Conservation (phyloP, 2,113 vertebrate species). For the Deroptyus accipitrinus region DNA sequence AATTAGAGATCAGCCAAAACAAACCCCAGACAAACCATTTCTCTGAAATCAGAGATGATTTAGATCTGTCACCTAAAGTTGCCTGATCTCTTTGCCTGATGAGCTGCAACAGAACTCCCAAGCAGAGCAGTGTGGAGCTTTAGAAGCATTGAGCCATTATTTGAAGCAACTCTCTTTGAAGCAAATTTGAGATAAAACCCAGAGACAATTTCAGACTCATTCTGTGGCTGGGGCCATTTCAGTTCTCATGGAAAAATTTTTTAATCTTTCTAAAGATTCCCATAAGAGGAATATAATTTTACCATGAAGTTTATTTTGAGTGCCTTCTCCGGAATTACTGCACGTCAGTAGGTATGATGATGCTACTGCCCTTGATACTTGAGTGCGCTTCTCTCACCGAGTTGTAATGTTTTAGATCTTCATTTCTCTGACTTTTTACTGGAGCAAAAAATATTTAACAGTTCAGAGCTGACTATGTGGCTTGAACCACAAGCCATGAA, state of each 20-base stretch:
- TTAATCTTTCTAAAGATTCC: background rate
- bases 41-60: background rate
- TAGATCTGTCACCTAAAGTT: background rate
- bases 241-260: background rate
- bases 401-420: background rate
- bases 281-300: background rate
- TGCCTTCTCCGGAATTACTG: background rate
- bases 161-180: background rate
- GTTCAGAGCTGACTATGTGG: background rate
- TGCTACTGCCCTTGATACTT: background rate
- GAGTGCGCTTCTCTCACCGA: background rate
- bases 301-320: background rate
- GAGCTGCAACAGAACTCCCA: background rate
- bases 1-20: background rate
- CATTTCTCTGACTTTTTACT: background rate
- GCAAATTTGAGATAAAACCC: background rate
- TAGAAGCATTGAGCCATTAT: background rate
- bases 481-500: background rate
- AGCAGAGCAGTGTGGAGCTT: background rate
- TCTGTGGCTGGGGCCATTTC: background rate
- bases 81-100: background rate
- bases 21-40: background rate
- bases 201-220: background rate
- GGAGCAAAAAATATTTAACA: background rate
- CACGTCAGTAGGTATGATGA: background rate